Percentiles rank a stretch among this genome's conserved stretches.
Conservation (phyloP, 2,113 vertebrate species). For the Antennarius striatus region DNA sequence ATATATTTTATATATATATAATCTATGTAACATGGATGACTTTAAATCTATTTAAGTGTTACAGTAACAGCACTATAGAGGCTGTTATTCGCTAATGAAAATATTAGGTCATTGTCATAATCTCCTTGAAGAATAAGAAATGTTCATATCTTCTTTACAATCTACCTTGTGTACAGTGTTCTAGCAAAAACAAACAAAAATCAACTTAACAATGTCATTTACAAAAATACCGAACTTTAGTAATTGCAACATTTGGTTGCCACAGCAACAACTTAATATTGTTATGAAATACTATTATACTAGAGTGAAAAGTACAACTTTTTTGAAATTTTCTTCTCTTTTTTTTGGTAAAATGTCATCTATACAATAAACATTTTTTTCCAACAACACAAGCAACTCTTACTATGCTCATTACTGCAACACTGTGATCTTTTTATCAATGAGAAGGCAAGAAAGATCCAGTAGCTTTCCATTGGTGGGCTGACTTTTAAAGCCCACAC, state of each 20-base stretch:
- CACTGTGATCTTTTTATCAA: constrained; percentile 51
- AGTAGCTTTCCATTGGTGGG: constrained; percentile 46
- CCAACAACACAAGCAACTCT: constrained; percentile 78
- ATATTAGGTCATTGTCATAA: constrained; percentile 74
- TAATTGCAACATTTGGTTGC: constrained; percentile 80
- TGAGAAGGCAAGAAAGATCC: constrained; percentile 69
- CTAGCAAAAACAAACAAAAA: constrained; percentile 71
- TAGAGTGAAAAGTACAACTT: constrained; percentile 81
- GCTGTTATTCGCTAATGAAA: constrained; percentile 75
- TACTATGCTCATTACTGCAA: constrained; percentile 69
- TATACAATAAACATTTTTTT: constrained; percentile 77
- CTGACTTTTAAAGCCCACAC: constrained; percentile 35
- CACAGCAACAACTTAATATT: constrained; percentile 83
- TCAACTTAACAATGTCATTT: constrained; percentile 79
- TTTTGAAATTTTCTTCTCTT: constrained; percentile 64
- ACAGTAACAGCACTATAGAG: constrained; percentile 72
- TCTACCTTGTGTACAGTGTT: constrained; percentile 77
- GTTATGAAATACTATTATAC: constrained; percentile 83
- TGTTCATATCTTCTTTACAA: constrained; percentile 76
- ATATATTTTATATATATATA: constrained; percentile 57
- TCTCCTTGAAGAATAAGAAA: constrained; percentile 76
- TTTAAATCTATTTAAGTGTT: constrained; percentile 74
- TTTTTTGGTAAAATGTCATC: constrained; percentile 80
- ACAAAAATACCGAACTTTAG: constrained; percentile 85
- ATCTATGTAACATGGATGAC: constrained; percentile 73